phyloP scores from a whole-genome alignment of 1,140 invertebrate species.

The Heliconius nattereri region DNA sequence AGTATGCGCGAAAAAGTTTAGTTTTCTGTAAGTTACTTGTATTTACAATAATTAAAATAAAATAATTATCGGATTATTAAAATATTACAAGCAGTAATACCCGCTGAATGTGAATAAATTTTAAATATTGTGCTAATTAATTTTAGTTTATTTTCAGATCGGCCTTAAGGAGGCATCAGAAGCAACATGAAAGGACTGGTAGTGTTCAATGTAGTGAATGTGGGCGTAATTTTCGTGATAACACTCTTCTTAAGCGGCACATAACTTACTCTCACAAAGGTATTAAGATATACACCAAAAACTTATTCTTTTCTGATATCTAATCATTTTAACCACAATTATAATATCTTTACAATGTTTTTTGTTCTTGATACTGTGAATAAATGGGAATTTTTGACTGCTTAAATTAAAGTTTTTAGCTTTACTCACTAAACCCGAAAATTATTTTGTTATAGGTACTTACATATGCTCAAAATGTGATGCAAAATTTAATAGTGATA shows the following conservation, averaged over 20 bases:
- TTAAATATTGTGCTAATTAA: background rate
- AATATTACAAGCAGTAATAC: too few relatives aligned
- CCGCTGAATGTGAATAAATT: too few relatives aligned
- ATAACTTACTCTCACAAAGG: conserved; percentile 75
- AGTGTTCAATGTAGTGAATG: conserved; percentile 60
- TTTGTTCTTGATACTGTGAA: too few relatives aligned
- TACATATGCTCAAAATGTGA: conserved; percentile 59
- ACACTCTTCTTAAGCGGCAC: conserved; percentile 63
- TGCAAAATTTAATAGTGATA: conserved; percentile 61
- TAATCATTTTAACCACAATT: background rate
- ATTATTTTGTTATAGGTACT: conserved; percentile 44
- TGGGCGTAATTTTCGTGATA: conserved; percentile 61
- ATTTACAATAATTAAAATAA: background rate
- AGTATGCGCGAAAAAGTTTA: conserved; percentile 69
- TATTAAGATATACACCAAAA: background rate
- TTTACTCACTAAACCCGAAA: background rate
- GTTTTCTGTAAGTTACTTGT: conserved; percentile 65
- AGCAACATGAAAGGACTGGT: conserved; percentile 66
- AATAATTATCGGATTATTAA: background rate
- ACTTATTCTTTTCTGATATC: background rate
- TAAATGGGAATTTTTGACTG: too few relatives aligned
- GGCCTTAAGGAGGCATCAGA: conserved; percentile 67
- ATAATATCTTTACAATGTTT: too few relatives aligned
- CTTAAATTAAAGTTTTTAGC: too few relatives aligned
- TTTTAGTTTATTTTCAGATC: conserved; percentile 54